Evolutionary conservation across 2,888 invertebrate genomes (phyloP).

Genomic region (Nemoura dubitans): DNA sequence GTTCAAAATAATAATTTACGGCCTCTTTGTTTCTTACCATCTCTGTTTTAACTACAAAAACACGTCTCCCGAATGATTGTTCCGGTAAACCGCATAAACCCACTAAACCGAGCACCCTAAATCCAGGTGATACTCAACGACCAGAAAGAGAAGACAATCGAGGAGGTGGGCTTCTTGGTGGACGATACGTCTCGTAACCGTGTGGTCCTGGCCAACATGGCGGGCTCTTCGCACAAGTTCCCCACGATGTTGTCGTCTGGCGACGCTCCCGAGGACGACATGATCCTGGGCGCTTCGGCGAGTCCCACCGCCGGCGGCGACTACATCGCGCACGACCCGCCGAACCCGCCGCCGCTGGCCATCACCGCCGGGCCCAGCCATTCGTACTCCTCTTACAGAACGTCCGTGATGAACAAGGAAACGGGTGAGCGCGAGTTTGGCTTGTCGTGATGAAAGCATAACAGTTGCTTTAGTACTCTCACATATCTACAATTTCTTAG

Average conservation of each 20-base stretch:
- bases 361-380: constrained; percentile 42
- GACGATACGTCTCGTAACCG: constrained; percentile 57
- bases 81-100: too few species aligned
- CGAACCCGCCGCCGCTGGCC: constrained; percentile 51
- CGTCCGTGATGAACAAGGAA: constrained; percentile 53
- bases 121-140: constrained; percentile 61
- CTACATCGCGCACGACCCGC: constrained; percentile 47
- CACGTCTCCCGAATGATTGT: too few species aligned
- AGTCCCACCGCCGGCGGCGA: constrained; percentile 57
- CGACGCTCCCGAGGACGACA: constrained; percentile 59
- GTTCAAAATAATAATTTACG: too few species aligned
- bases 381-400: constrained; percentile 22
- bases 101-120: constrained; percentile 31
- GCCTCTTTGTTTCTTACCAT: too few species aligned
- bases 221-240: constrained; percentile 54
- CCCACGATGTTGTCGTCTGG: constrained; percentile 52
- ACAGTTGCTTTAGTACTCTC: too few species aligned
- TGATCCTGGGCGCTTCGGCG: constrained; percentile 61
- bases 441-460: neutral
- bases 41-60: too few species aligned
- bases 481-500: too few species aligned
- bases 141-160: constrained; percentile 60
- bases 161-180: constrained; percentile 60
- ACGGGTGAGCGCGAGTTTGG: neutral
- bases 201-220: constrained; percentile 58